Evolutionary conservation across 2,797 vertebrate genomes (phyloP), one percentile per base, ranked within the genome.

Genomic region (Molossus molossus): DNA sequence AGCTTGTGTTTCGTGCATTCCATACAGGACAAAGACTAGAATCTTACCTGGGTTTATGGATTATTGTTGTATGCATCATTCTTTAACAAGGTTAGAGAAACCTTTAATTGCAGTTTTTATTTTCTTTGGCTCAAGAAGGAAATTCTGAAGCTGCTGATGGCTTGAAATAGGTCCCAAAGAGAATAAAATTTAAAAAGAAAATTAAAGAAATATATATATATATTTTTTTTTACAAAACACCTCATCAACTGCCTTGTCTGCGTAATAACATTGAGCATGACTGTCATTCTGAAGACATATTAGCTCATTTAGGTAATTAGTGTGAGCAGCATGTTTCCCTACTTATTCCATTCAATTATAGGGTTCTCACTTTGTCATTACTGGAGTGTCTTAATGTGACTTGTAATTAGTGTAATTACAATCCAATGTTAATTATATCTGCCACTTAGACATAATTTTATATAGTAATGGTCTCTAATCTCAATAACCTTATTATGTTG

Each of bases 321-420:
- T 98, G 98, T 96, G 98, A 99, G 98, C 98, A 97, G 97, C 97
- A 98, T 98, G 99, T 99, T 99, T 98, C 98, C 98, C 98, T 99
- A 98, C 98, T 99, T 99, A 99, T 99, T 99, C 98, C 97, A 99
- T 99, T 99, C 98, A 99, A 99, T 99, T 99, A 99, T 98, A 99
- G 98, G 98, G 98, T 98, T 98, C 98, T 98, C 98, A 98, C 97
- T 98, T 98, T 98, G 98, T 99, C 99, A 99, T 99, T 99, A 99
- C 99, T 98, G 98, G 98, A 98, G 98, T 98, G 98, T 99, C 98
- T 99, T 99, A 99, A 99, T 99, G 99, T 99, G 99, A 99, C 98
- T 99, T 99, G 99, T 99, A 99, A 99, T 99, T 98, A 98, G 98
- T 98, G 98, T 99, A 99, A 99, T 99, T 99, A 99, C 98, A 99